Evolutionary conservation across 2,797 vertebrate genomes (phyloP), one percentile per base, ranked within the genome.

Genomic region (Galaxias olidus): DNA sequence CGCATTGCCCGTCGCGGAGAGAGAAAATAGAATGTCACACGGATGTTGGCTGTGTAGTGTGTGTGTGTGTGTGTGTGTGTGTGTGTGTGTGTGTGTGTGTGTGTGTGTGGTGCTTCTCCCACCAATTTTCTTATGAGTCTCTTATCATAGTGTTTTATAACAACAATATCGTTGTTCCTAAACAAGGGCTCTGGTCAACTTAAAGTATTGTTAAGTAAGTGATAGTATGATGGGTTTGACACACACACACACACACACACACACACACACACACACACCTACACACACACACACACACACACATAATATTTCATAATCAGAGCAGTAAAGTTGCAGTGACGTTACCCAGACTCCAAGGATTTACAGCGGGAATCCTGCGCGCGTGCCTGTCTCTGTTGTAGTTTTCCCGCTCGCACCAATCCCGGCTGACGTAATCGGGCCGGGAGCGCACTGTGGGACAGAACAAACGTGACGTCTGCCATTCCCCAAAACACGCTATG

Each of bases 401-500:
- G 6, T 6, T 47, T 80, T 76, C 83, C 75, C 41, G 30, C 73
- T 68, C 17, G 1, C 69, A 20, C 59, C 68, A 66, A 46, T 52
- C 20, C 46, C 65, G 53, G 70, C 68, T 87, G 84, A 90, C 76
- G 84, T 75, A 71, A 66, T 49, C 0, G 45, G 59, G 74, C 67
- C 79, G 76, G 4, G 59, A 73, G 66, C 15, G 10, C 66, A 64
- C 74, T 57, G 49, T 40, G 49, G 56, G 57, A 63, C 66, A 68
- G 12, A 7, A 78, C 66, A 1, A 12, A 46, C n/a, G 79, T 92
- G 89, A 91, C 81, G 82, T 86, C 60, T 30, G 78, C 46, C 59
- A 61, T 54, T 60, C 45, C 57, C 7, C 17, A 61, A 64, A 69
- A n/a, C 40, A n/a, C 60, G 40, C 62, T 30, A 45, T 55, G 70